These are phyloP conservation scores for Silurus meridionalis DNA, from an alignment of 2,113 vertebrate species.

Conservation along the genomic window DNA sequence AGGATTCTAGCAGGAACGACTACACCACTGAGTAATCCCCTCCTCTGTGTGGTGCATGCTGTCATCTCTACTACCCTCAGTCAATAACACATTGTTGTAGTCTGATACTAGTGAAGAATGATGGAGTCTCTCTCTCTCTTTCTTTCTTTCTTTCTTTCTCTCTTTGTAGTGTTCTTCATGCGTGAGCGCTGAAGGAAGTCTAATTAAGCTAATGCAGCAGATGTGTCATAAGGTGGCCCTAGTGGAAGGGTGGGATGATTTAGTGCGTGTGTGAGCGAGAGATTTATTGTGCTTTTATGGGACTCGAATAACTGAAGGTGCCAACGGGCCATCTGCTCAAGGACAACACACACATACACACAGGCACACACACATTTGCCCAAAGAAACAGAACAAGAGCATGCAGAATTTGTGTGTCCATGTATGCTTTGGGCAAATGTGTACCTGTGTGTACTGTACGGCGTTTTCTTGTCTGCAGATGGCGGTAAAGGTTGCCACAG, in stretches of 20 bases:
- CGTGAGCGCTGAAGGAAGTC: neutral
- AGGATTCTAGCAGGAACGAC: neutral
- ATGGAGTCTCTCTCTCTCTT: neutral
- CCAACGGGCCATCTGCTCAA: conserved; percentile 87
- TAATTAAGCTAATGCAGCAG: conserved; percentile 30
- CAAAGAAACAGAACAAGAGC: conserved; percentile 80
- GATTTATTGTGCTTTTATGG: conserved; percentile 99
- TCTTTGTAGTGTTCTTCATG: conserved; percentile 13
- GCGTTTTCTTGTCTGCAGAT: neutral
- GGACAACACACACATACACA: conserved; percentile 25
- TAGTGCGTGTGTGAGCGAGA: neutral
- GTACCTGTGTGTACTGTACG: neutral
- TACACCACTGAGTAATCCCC: neutral
- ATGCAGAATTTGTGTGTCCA: conserved; percentile 56
- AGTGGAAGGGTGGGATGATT: conserved; percentile 1
- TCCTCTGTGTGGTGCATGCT: neutral
- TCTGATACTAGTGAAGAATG: conserved; percentile 8
- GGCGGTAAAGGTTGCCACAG: neutral
- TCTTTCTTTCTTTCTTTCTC: neutral
- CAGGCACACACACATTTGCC: conserved; percentile 12
- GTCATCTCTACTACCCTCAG: neutral
- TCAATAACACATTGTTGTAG: neutral
- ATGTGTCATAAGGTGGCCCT: neutral
- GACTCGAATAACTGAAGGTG: conserved; percentile 94
- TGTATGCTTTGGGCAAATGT: neutral